Conservation (phyloP, 1,140 invertebrate genomes). For the Trissolcus basalis region DNA sequence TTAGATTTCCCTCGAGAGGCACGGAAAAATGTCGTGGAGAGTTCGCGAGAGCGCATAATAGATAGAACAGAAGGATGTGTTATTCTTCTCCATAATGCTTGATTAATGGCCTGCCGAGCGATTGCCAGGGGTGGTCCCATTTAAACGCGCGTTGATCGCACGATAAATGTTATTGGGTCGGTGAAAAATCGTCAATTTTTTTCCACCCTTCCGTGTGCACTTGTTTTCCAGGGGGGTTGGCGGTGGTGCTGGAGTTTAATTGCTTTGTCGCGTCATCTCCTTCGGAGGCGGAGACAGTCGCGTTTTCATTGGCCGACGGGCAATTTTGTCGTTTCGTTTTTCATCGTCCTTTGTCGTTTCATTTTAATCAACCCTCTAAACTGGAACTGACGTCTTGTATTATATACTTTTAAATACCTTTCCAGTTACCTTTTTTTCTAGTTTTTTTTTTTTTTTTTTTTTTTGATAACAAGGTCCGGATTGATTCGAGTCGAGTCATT, state of each 20-base stretch:
- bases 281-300: slow-evolving; percentile 3
- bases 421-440: too few species aligned
- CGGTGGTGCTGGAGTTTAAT: slow-evolving; percentile 12
- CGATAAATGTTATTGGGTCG: slow-evolving; percentile 34
- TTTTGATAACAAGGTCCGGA: too few species aligned
- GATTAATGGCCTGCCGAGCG: slow-evolving; percentile 28
- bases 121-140: slow-evolving; percentile 16
- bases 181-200: slow-evolving; percentile 27
- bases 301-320: background rate
- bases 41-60: slow-evolving; percentile 39
- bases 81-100: slow-evolving; percentile 29
- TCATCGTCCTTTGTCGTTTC: too few species aligned
- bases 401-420: too few species aligned
- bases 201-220: background rate
- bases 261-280: slow-evolving; percentile 15
- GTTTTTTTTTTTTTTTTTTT: too few species aligned
- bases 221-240: background rate
- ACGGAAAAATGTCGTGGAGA: slow-evolving; percentile 36
- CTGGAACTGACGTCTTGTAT: too few species aligned
- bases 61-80: slow-evolving; percentile 13
- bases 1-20: slow-evolving; percentile 70
- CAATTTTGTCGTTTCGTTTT: background rate
- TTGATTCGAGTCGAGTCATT: too few species aligned
- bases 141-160: slow-evolving; percentile 26
- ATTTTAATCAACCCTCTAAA: too few species aligned